Conservation (phyloP, 1,140 invertebrate genomes). For the Vollenhovia emeryi region DNA sequence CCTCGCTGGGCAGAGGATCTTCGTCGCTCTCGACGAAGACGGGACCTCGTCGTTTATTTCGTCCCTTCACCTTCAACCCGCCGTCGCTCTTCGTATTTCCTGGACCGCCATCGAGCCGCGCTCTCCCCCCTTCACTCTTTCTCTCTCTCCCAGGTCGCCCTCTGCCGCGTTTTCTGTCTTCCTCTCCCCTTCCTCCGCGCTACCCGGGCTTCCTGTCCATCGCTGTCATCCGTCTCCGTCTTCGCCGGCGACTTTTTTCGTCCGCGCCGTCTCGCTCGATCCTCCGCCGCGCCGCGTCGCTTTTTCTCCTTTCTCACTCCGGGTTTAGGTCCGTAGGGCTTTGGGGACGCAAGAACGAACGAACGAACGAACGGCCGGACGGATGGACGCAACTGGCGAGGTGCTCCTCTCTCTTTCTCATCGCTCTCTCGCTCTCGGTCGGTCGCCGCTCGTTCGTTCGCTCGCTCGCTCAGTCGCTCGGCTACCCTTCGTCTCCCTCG, state of each 20-base stretch:
- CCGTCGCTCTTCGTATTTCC: constrained; percentile 66
- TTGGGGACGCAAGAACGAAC: constrained; percentile 75
- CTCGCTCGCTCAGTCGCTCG: constrained; percentile 61
- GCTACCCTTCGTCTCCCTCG: constrained; percentile 56
- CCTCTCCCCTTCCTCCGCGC: constrained; percentile 8
- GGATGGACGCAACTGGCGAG: constrained; percentile 66
- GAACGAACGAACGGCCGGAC: constrained; percentile 45
- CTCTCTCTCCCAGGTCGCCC: constrained; percentile 49
- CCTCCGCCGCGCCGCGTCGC: not conserved
- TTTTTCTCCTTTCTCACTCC: constrained; percentile 61
- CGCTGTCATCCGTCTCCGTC: constrained; percentile 64
- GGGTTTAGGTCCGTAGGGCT: constrained; percentile 72
- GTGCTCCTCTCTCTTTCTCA: constrained; percentile 38
- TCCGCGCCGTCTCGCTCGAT: constrained; percentile 28
- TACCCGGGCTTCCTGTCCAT: constrained; percentile 59
- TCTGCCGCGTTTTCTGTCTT: constrained; percentile 18
- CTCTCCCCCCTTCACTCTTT: not conserved
- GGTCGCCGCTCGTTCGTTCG: constrained; percentile 8
- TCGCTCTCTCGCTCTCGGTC: constrained; percentile 40
- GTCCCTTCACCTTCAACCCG: constrained; percentile 68
- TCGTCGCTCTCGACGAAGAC: constrained; percentile 52
- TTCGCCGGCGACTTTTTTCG: constrained; percentile 37
- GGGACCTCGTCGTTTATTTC: constrained; percentile 70
- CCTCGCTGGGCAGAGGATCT: not conserved
- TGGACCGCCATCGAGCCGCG: constrained; percentile 51